Evolutionary conservation across 2,888 invertebrate species (phyloP), one percentile per base, ranked within the genome.

Genomic region (Polydrusus pterygomalis): DNA sequence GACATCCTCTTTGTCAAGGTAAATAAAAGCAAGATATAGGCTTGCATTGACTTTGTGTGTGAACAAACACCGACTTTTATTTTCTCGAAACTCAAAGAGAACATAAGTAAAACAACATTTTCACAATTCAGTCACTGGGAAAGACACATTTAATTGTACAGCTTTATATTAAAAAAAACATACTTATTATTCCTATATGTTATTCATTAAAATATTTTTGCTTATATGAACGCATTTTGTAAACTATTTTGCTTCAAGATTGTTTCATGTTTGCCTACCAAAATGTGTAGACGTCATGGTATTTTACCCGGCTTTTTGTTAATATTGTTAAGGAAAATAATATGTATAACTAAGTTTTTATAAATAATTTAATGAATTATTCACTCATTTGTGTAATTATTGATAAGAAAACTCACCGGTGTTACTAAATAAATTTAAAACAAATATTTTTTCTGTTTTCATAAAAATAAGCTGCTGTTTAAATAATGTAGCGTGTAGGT

Each of bases 341-440:
- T 38, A 38, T 43, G 17, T 63, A 63, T 45, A 11, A 63, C 20
- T 45, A 45, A 45, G 43, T 45, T 63, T 45, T 63, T 63, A 18
- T 62, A 62, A 20, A 63, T 63, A 63, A 45, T 63, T 63, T 63
- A 17, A 63, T 45, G 18, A 18, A 13, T 20, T 45, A 45, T 45
- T 63, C 63, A 63, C 63, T 63, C 63, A 63, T 63, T 63, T 63
- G 40, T 60, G 63, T 63, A 63, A 63, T 63, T 63, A 45, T 20
- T 45, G 17, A 63, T 63, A 63, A 63, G 45, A 20, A 63, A 30
- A 45, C 17, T 63, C 63, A 63, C 63, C 45, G 63, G 45, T 63
- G 63, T 63, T 63, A 63, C 45, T 63, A 43, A 63, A 63, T 63
- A 63, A 63, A 63, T 45, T 25, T 45, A 20, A 63, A 63, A 63